These are phyloP conservation scores for Nannospalax galili DNA, from an alignment of 2,113 vertebrate genomes.

Conservation along the genomic window DNA sequence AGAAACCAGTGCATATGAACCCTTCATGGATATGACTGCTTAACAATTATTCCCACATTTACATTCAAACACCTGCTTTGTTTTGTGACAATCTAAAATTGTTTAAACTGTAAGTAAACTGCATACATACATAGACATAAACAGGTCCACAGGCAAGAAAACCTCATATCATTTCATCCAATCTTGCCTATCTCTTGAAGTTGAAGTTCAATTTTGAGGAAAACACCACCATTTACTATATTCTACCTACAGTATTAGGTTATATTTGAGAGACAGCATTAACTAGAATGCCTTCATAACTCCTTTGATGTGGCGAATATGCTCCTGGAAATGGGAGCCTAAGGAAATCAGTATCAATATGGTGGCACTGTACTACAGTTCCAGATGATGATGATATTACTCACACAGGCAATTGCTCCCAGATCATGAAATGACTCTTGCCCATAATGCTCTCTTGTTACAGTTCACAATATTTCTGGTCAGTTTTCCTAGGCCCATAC, in stretches of 20 bases:
- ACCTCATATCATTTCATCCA: neutral
- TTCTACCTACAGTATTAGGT: neutral
- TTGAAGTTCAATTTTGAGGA: neutral
- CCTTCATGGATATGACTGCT: neutral
- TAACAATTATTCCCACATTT: conserved; percentile 36
- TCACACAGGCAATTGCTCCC: neutral
- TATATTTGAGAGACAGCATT: neutral
- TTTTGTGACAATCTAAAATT: conserved; percentile 19
- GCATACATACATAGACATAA: neutral
- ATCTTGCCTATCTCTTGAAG: neutral
- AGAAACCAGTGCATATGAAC: neutral
- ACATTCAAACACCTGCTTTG: neutral
- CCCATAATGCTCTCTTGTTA: neutral
- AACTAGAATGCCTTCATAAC: neutral
- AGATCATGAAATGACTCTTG: neutral
- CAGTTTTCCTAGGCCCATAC: neutral
- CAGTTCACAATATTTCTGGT: neutral
- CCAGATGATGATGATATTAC: neutral
- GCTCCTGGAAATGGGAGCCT: neutral
- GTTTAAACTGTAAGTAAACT: neutral
- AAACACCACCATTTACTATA: neutral
- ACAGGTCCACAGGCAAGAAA: neutral
- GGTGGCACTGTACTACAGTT: neutral
- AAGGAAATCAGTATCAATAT: neutral
- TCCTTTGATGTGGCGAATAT: neutral